Evolutionary conservation across 2,113 vertebrate genomes (phyloP), one percentile per base, ranked within the genome.

Genomic region (Eulemur macaco): DNA sequence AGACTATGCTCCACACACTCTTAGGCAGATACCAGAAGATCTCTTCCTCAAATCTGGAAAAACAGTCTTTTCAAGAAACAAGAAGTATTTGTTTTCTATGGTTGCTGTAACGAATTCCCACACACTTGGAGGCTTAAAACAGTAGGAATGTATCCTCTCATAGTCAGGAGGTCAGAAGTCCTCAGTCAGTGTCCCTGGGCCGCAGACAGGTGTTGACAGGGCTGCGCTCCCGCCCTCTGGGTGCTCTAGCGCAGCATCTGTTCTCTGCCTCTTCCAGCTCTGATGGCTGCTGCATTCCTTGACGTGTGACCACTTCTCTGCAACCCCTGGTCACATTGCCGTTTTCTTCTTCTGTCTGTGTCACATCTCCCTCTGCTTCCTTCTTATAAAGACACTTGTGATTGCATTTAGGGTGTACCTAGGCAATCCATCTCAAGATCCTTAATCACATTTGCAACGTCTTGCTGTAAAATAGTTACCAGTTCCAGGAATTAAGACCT

Each of bases 1-100:
- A 66, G 6, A 89, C 23, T 54, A 20, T 68, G 68, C 63, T 58
- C 77, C 42, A 84, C 11, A 54, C 21, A 73, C 15, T 88, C 18
- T 73, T 42, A 42, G 52, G 76, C 63, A 34, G 52, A 63, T 89
- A n/a, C 91, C n/a, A 42, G 73, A 80, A 34, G 23, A 54, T 77
- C 17, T 94, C 56, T 69, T 92, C 84, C 54, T 96, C 13, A 58
- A 89, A 74, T 83, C n/a, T 94, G 68, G 68, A 74, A 88, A 87
- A 31, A 37, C 12, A 68, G 45, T 77, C 34, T 42, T 64, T 92
- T 80, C 14, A 66, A 82, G 39, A 92, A 86, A 60, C 29, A 89
- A 58, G 27, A 2, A 73, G 34, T 47, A 37, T 56, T 54, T 54
- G 17, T 88, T 91, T 82, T 27, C 56, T 88, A 37, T 39, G 12